Conservation (phyloP, 2,797 vertebrate species). For the Sus cebifrons region DNA sequence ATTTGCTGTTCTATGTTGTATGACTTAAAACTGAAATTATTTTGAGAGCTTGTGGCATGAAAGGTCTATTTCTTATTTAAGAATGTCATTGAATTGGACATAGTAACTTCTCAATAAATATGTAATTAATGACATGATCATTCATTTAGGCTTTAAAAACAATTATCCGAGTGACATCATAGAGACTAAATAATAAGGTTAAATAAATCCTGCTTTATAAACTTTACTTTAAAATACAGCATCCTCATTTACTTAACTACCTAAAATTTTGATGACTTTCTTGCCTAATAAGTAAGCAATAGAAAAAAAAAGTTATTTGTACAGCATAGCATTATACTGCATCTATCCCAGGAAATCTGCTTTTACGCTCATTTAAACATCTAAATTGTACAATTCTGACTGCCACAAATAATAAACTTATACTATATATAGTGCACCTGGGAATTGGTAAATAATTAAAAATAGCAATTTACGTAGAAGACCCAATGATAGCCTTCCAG, state of each 20-base stretch:
- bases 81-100: neutral
- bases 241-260: constrained; percentile 34
- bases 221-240: neutral
- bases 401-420: constrained; percentile 59
- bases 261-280: constrained; percentile 44
- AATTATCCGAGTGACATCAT: neutral
- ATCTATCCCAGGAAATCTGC: constrained; percentile 50
- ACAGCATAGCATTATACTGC: neutral
- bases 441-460: constrained; percentile 81
- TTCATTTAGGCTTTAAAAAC: constrained; percentile 16
- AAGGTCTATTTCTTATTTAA: neutral
- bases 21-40: neutral
- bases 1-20: neutral
- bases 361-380: constrained; percentile 67
- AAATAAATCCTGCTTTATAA: constrained; percentile 28
- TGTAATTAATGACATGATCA: neutral
- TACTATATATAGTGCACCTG: constrained; percentile 34
- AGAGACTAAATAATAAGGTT: neutral
- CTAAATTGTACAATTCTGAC: constrained; percentile 26
- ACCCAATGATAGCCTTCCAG: constrained; percentile 73
- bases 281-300: neutral
- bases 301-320: neutral
- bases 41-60: neutral
- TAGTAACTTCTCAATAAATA: constrained; percentile 9
- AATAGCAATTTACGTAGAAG: constrained; percentile 83